Percentiles rank a stretch among this genome's conserved stretches.
phyloP scores from a whole-genome alignment of 2,888 invertebrate species.

The Syrphus vitripennis region DNA sequence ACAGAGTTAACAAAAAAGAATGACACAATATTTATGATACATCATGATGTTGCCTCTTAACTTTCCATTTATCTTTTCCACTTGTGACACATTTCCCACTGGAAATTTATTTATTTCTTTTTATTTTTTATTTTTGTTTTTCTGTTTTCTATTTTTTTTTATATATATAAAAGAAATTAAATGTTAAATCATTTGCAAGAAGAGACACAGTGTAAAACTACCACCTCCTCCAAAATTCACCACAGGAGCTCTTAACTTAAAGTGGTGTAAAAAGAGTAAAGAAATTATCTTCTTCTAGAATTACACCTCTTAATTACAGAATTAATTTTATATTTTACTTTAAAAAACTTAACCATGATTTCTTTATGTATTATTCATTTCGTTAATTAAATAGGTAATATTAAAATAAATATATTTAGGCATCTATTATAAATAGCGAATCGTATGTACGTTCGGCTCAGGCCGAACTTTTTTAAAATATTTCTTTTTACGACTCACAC shows the following conservation, averaged over 20 bases:
- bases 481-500: too few species aligned
- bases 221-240: neutral
- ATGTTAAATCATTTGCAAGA: slow-evolving; percentile 2
- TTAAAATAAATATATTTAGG: too few species aligned
- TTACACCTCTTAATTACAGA: too few species aligned
- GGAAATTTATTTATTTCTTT: neutral
- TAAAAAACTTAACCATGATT: too few species aligned
- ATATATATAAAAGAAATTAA: neutral
- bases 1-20: neutral
- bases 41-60: slow-evolving; percentile 20
- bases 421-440: too few species aligned
- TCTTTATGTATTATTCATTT: too few species aligned
- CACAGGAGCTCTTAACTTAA: neutral
- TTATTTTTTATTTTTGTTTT: neutral
- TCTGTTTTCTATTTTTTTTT: neutral
- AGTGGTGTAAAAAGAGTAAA: too few species aligned
- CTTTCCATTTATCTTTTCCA: slow-evolving; percentile 18
- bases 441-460: too few species aligned
- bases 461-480: too few species aligned
- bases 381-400: too few species aligned
- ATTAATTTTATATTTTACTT: too few species aligned
- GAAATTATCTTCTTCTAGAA: too few species aligned
- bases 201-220: neutral
- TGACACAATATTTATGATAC: slow-evolving; percentile 19
- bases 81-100: slow-evolving; percentile 14